These are phyloP conservation scores for Caranx ignobilis DNA, from an alignment of 2,113 vertebrate genomes.

Conservation along the genomic window DNA sequence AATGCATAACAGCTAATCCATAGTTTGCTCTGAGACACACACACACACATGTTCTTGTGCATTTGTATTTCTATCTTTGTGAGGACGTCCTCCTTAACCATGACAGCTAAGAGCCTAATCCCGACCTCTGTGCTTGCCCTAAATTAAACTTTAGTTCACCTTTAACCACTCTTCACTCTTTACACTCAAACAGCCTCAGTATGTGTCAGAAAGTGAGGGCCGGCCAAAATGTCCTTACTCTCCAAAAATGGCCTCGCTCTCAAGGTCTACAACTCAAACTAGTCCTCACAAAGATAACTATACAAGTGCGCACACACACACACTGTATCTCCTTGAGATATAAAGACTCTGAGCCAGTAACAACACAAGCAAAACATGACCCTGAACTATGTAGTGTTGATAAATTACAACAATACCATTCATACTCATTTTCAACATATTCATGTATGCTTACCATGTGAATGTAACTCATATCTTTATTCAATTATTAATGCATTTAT, in stretches of 20 bases:
- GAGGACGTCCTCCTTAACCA: neutral
- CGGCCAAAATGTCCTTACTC: neutral
- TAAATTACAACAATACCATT: neutral
- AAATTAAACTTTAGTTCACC: no score
- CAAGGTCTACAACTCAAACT: neutral
- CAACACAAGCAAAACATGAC: slow-evolving; percentile 43
- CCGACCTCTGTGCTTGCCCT: no score
- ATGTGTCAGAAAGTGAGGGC: neutral
- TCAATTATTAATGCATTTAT: slow-evolving; percentile 15
- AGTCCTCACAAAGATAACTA: neutral
- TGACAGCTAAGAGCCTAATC: no score
- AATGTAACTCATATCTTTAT: slow-evolving; percentile 17
- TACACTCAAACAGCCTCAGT: no score
- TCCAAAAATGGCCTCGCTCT: no score
- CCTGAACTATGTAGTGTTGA: slow-evolving; percentile 24
- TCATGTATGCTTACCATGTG: neutral
- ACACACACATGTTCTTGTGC: neutral
- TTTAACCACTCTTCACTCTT: no score
- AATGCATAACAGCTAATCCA: slow-evolving; percentile 80
- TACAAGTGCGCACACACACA: neutral
- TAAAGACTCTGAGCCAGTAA: slow-evolving; percentile 45
- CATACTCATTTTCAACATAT: neutral
- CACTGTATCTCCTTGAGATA: slow-evolving; percentile 39
- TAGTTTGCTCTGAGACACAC: slow-evolving; percentile 60
- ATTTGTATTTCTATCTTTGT: neutral